Evolutionary conservation across 2,113 vertebrate genomes (phyloP), one percentile per base, ranked within the genome.

Genomic region (Nibea albiflora): DNA sequence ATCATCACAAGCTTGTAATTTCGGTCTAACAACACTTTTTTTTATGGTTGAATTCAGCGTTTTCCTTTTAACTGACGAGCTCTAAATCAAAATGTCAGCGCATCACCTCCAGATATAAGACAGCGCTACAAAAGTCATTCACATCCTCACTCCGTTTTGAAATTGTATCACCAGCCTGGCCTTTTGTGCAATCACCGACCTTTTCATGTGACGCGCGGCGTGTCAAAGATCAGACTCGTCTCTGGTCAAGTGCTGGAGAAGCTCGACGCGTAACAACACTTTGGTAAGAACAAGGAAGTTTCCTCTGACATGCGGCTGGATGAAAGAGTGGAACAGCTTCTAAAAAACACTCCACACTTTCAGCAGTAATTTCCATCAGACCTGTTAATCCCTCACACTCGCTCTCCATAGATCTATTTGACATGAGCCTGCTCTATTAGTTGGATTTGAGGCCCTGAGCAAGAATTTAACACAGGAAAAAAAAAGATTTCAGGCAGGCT

Each of bases 341-440:
- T 5, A 8, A 22, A 58, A 76, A 72, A 28, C 12, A 10, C n/a
- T 16, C 4, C 53, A 47, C 50, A 46, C 54, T 80, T 46, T 61
- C 10, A 63, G 60, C 47, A 17, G 61, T 57, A 73, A 63, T 75
- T 72, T 62, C 78, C 60, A 28, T 76, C 69, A 62, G 62, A 22
- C 58, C 26, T 20, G 56, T 19, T 82, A 87, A 75, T 89, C 76
- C 76, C 60, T 60, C 57, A 54, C n/a, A 20, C 72, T 53, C 62
- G 24, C 68, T 74, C 58, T 54, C 53, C 42, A 47, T 19, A 62
- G 63, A 84, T 87, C 65, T 52, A 15, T 80, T 24, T 81, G 77
- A 83, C 77, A 60, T 52, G 68, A 72, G 83, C 47, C 80, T 54
- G 61, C 76, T 78, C 73, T 39, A 63, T 83, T 80, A 78, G 64